phyloP scores from a whole-genome alignment of 2,797 vertebrate genomes.

The Myripristis jacobus region DNA sequence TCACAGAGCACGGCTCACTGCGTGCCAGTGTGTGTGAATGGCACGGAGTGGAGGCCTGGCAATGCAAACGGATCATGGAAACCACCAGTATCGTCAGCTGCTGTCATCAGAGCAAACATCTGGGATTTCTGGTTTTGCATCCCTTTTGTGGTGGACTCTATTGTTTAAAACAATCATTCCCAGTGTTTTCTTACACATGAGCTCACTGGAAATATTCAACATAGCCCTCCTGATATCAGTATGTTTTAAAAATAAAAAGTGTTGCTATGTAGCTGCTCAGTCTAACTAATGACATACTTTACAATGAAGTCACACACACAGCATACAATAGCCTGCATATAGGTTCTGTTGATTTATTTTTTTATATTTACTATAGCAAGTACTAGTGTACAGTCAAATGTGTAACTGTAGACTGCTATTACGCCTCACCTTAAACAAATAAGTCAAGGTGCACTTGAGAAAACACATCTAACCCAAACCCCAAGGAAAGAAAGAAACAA shows the following conservation, averaged over 20 bases:
- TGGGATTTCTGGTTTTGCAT: background rate
- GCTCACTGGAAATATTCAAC: background rate
- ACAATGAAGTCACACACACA: too few species aligned
- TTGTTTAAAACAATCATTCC: background rate
- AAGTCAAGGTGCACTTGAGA: too few species aligned
- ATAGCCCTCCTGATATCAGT: background rate
- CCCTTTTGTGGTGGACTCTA: background rate
- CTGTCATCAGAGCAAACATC: conserved; percentile 19
- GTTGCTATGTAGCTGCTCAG: too few species aligned
- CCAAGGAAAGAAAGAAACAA: background rate
- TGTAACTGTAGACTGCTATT: too few species aligned
- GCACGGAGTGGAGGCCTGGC: background rate
- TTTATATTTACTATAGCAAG: too few species aligned
- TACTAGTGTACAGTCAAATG: too few species aligned
- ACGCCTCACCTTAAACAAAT: too few species aligned
- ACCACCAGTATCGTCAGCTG: conserved; percentile 19
- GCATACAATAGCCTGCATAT: too few species aligned
- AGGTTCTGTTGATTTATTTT: too few species aligned
- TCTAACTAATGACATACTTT: too few species aligned
- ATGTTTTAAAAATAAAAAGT: too few species aligned
- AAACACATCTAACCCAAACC: too few species aligned
- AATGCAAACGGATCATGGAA: conserved; percentile 26
- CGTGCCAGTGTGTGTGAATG: conserved; percentile 40
- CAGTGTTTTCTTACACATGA: background rate
- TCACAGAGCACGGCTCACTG: conserved; percentile 9